These are phyloP conservation scores for Turnix velox DNA, from an alignment of 2,113 vertebrate species.

Conservation along the genomic window DNA sequence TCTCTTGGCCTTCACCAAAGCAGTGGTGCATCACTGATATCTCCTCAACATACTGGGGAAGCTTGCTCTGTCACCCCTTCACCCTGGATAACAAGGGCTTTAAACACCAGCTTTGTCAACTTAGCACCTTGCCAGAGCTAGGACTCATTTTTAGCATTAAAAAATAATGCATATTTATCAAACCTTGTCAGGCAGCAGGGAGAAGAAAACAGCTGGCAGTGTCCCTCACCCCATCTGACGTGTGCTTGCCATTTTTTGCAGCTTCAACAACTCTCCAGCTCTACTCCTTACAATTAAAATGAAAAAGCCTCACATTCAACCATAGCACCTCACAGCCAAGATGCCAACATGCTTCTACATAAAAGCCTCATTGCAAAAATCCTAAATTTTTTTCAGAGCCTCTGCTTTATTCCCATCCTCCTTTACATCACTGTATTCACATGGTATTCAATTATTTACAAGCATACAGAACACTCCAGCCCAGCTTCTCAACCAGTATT, in stretches of 20 bases:
- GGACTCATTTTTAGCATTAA: conserved; percentile 16
- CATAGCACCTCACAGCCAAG: not conserved
- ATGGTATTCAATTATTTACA: conserved; percentile 43
- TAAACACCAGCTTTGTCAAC: conserved; percentile 15
- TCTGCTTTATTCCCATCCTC: conserved; percentile 30
- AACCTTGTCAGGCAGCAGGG: not conserved
- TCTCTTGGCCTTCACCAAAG: not conserved
- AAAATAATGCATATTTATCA: conserved; percentile 37
- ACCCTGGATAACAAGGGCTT: not conserved
- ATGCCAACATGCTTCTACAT: not conserved
- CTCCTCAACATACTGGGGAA: accelerated
- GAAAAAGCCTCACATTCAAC: not conserved
- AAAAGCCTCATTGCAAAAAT: not conserved
- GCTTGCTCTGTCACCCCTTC: not conserved
- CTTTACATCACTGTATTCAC: conserved; percentile 36
- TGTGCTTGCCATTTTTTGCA: not conserved
- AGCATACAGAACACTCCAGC: conserved; percentile 39
- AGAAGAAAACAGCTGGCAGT: conserved; percentile 13
- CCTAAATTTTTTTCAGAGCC: not conserved
- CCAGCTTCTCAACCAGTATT: conserved; percentile 8
- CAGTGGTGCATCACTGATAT: not conserved
- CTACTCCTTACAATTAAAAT: not conserved
- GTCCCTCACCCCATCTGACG: conserved; percentile 31
- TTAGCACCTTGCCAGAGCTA: conserved; percentile 28
- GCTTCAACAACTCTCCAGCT: conserved; percentile 37